Evolutionary conservation across 2,888 invertebrate species (phyloP).

Genomic region (Acrocyrtus sp.): DNA sequence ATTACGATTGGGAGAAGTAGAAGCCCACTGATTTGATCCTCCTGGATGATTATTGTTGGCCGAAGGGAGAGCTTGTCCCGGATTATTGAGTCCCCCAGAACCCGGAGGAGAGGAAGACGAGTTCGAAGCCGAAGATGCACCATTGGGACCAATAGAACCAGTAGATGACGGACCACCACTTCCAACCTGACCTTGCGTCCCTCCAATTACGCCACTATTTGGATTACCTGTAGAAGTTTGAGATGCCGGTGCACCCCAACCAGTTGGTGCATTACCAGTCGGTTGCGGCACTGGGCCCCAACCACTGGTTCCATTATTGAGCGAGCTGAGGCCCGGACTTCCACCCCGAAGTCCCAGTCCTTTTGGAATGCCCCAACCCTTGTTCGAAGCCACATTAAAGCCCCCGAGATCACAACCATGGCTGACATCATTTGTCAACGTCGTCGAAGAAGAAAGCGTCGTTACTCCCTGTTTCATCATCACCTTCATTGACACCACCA

Average conservation of each 20-base stretch:
- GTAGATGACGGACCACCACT: slow-evolving; percentile 43
- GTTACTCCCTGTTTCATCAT: slow-evolving; percentile 41
- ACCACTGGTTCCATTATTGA: slow-evolving; percentile 77
- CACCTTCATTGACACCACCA: slow-evolving; percentile 28
- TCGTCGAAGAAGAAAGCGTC: slow-evolving; percentile 41
- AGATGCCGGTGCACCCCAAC: slow-evolving; percentile 68
- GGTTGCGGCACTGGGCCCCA: slow-evolving; percentile 81
- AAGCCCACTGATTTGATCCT: slow-evolving; percentile 63
- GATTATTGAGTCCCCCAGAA: slow-evolving; percentile 51
- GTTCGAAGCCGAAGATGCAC: slow-evolving; percentile 50
- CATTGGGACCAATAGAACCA: slow-evolving; percentile 52
- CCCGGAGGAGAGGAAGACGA: slow-evolving; percentile 62
- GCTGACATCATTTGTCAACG: slow-evolving; percentile 56
- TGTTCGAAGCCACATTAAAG: slow-evolving; percentile 64
- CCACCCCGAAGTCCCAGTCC: slow-evolving; percentile 78
- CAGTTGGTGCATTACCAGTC: slow-evolving; percentile 70
- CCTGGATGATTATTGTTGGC: slow-evolving; percentile 62
- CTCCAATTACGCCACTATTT: slow-evolving; percentile 56
- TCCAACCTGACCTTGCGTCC: slow-evolving; percentile 53
- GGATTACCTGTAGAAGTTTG: slow-evolving; percentile 52
- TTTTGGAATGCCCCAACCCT: slow-evolving; percentile 73
- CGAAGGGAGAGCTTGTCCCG: slow-evolving; percentile 57
- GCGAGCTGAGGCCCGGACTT: slow-evolving; percentile 76
- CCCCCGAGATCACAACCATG: slow-evolving; percentile 62
- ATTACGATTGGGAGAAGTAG: slow-evolving; percentile 63